Base-by-base conservation (phyloP, 2,797 vertebrate species). In the Mionectes olivaceus region DNA sequence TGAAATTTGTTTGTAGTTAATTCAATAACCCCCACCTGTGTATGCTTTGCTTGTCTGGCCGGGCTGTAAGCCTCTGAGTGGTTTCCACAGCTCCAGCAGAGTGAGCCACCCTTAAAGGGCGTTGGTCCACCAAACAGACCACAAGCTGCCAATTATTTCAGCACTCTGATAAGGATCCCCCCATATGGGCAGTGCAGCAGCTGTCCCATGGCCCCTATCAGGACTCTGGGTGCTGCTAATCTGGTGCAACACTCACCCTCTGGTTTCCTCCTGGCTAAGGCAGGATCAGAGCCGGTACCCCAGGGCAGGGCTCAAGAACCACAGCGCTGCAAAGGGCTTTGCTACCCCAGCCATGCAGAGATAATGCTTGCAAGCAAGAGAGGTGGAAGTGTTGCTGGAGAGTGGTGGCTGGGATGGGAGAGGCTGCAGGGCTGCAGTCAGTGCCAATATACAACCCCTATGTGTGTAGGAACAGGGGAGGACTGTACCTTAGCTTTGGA, bases 201-300 rank as follows among this genome's bases (percentile, higher is more conserved):
- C 76, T 65, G 19, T 69, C 67, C 78, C 59, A 39, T 4, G 4
- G 76, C 33, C 33, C 55, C 49, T 90, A 76, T 83, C 85, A 0
- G 67, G 50, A 52, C 61, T 21, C 6, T 0, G 7, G 7, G 35
- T 0, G 3, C 32, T 24, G 65, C 87, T 97, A 93, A 95, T 97
- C 96, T 91, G 41, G 33, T 19, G 39, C 27, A 94, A 86, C 95
- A 96, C 47, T 60, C 3, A 3, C 18, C 23, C 77, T 79, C 80
- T 1, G 5, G 85, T 63, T 96, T 95, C 96, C 96, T 96, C 80
- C 74, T 33, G 56, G 32, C 65, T 60, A 35, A 57, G 59, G 55
- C 84, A 69, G 92, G 73, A 88, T 70, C 49, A 30, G 32, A 69
- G 57, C 16, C 1, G 0, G 33, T 39, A 56, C 49, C 19, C 49